Evolutionary conservation across 2,888 invertebrate species (phyloP), one percentile per base, ranked within the genome.

Genomic region (Chromoteleia sp.): DNA sequence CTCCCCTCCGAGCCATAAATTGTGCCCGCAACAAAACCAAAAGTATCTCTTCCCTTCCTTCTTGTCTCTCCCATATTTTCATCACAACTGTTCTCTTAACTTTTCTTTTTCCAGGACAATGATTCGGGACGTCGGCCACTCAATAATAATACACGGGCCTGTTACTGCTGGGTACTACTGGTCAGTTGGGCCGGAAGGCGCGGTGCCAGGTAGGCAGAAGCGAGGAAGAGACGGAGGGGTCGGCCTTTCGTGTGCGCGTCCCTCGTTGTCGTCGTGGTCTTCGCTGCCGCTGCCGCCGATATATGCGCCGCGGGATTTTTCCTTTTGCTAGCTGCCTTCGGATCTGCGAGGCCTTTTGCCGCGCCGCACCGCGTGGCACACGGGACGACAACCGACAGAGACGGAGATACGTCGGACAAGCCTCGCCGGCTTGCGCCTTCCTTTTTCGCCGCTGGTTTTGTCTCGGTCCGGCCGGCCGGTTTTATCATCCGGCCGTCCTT

Each of bases 311-410:
- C 75, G 84, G 88, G 59, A 78, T 89, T 89, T 87, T 90, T 89
- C 87, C 84, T 90, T 90, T 91, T 91, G 87, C 85, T 84, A 86
- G 83, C 83, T 85, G 87, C 85, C 87, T 87, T 86, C 85, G 88
- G 87, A 88, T 89, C 88, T 90, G 79, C 85, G 82, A 76, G 82
- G 83, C 86, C 90, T 89, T 90, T 90, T 90, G 87, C 90, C 86
- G 84, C 88, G 89, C 90, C 89, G 90, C 90, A 87, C 88, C 88
- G 89, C 89, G 89, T 89, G 88, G 87, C 87, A 87, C 86, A 83
- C 84, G 84, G 83, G 85, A 86, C 84, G 85, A 87, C 85, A 84
- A 84, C 83, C 86, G 83, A 83, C 83, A 85, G 82, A 86, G 85
- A 85, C 76, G 74, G 82, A 76, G 68, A 43, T 59, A 76, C 80